Evolutionary conservation across 2,797 vertebrate genomes (phyloP), one percentile per base, ranked within the genome.

Genomic region (Paguma larvata): DNA sequence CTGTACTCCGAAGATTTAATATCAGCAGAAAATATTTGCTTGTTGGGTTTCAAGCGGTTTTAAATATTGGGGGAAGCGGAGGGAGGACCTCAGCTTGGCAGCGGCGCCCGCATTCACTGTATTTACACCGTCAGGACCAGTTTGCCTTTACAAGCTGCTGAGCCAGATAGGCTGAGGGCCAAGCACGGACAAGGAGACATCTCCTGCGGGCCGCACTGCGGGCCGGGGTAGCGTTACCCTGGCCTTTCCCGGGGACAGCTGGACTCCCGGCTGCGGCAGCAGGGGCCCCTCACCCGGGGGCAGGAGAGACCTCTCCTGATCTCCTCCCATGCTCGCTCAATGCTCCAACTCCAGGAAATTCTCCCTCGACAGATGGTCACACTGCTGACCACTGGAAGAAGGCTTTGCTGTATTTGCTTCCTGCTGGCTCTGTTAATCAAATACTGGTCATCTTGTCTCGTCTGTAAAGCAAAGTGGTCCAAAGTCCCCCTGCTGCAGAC

Each of bases 71-170:
- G 23, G 87, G 68, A 85, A 78, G 56, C 12, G 32, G 65, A 53
- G 46, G 19, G 56, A 53, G 51, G 89, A 51, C 12, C n/a, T 65
- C 1, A 1, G 77, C 67, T 94, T 32, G n/a, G 2, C 2, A 63
- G 62, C 51, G 44, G 63, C 3, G 8, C 19, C 34, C 3, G 16
- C 0, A 9, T 44, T 77, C n/a, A 30, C 15, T 44, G 41, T 1
- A 2, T 23, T 62, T 38, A 34, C 10, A 3, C 2, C 6, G 23
- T 87, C 51, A 56, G 41, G n/a, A 46, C 73, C 32, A 23, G 59
- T 89, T 79, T 88, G 87, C 79, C 80, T 95, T 75, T 85, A 32
- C 72, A 89, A 88, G 84, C 86, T 93, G 72, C 89, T 88, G 84
- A 95, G 73, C 3, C 56, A 87, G 91, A 93, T 34, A 91, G 93